Percentiles rank a stretch among this genome's conserved stretches.
Evolutionary conservation across 2,797 vertebrate genomes (phyloP).

Genomic region (Bufotes viridis): DNA sequence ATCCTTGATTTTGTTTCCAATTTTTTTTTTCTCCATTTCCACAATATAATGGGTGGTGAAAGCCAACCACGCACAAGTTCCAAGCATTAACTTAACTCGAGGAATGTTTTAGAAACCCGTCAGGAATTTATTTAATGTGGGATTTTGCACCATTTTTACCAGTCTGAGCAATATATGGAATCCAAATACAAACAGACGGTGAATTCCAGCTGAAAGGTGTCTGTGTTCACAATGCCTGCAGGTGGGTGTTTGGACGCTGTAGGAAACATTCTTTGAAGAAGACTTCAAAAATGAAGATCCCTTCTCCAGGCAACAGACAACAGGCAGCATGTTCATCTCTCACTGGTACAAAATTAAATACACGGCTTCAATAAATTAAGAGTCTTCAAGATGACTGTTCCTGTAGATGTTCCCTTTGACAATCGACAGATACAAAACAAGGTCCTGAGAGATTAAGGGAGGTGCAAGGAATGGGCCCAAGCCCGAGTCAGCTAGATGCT

Average conservation of each 20-base stretch:
- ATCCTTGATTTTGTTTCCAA: constrained; percentile 13
- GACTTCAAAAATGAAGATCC: constrained; percentile 54
- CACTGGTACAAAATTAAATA: constrained; percentile 41
- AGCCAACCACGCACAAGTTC: constrained; percentile 9
- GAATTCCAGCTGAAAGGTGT: constrained; percentile 48
- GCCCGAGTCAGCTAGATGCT: background rate
- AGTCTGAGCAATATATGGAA: constrained; percentile 47
- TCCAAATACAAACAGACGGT: constrained; percentile 44
- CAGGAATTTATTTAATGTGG: constrained; percentile 45
- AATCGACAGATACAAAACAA: background rate
- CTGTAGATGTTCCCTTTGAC: constrained; percentile 22
- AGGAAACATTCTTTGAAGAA: constrained; percentile 51
- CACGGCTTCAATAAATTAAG: constrained; percentile 16
- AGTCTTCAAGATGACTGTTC: constrained; percentile 21
- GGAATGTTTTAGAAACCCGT: constrained; percentile 40
- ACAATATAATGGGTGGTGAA: constrained; percentile 10
- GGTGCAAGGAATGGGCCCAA: background rate
- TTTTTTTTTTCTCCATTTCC: background rate
- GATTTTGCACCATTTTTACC: constrained; percentile 31
- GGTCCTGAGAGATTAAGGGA: background rate
- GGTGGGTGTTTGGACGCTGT: constrained; percentile 33
- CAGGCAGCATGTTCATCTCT: constrained; percentile 32
- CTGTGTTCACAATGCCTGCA: constrained; percentile 43
- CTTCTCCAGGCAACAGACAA: constrained; percentile 33
- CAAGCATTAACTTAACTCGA: constrained; percentile 33